Percentiles rank a stretch among this genome's conserved stretches.
phyloP scores from a whole-genome alignment of 2,113 vertebrate species.

The Petaurus breviceps region DNA sequence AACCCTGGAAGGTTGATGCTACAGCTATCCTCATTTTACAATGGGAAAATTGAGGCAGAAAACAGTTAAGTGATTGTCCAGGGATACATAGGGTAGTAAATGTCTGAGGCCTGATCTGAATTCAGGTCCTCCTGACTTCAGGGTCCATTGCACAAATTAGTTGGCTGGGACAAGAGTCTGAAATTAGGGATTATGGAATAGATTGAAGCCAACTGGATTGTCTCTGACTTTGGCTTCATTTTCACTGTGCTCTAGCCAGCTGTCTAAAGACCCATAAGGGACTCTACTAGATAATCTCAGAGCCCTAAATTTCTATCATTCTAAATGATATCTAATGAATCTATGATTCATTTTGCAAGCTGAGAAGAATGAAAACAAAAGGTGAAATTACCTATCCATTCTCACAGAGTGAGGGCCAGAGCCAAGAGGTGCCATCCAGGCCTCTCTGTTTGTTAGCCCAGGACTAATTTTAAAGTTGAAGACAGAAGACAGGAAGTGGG shows the following conservation, averaged over 20 bases:
- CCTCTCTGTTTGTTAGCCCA: neutral
- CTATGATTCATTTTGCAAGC: neutral
- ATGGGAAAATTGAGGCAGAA: neutral
- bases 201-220: neutral
- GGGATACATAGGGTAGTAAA: neutral
- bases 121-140: neutral
- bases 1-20: neutral
- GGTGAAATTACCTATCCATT: neutral
- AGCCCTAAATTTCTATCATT: neutral
- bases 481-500: neutral
- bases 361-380: neutral
- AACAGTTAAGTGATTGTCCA: neutral
- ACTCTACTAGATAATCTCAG: neutral
- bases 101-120: neutral
- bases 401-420: neutral
- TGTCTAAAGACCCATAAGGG: neutral
- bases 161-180: neutral
- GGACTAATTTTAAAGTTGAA: constrained; percentile 1
- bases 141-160: neutral
- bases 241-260: neutral
- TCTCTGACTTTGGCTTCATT: neutral
- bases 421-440: neutral
- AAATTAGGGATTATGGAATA: neutral
- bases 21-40: neutral
- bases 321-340: neutral